phyloP scores from a whole-genome alignment of 2,797 vertebrate genomes.

The Eurystomus glaucurus region DNA sequence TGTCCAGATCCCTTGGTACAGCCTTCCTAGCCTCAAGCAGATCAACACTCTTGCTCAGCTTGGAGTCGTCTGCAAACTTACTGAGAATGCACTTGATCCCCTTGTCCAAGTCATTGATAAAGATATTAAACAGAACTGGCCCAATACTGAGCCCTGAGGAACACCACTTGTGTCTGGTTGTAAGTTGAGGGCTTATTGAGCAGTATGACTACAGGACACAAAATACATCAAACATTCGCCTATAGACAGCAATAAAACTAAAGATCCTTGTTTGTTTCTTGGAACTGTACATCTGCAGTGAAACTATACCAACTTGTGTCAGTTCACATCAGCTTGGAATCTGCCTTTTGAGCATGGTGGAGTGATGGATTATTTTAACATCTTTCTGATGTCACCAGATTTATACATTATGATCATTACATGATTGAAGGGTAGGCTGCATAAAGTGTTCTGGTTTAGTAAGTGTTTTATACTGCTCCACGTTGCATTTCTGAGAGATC shows the following conservation, averaged over 20 bases:
- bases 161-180: neutral
- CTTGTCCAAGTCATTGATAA: neutral
- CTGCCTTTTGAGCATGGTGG: neutral
- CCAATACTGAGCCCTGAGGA: neutral
- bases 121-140: neutral
- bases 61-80: neutral
- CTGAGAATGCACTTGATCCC: neutral
- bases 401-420: neutral
- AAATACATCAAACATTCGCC: neutral
- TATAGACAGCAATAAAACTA: neutral
- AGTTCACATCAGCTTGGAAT: neutral
- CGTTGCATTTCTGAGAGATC: neutral
- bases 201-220: accelerated
- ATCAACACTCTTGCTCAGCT: neutral
- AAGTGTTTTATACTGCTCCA: neutral
- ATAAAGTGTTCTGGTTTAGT: neutral
- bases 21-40: neutral
- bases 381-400: neutral
- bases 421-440: neutral
- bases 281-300: neutral
- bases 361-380: neutral
- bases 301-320: neutral
- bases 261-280: neutral
- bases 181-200: neutral
- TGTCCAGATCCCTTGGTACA: neutral